Evolutionary conservation across 2,888 invertebrate species (phyloP).

Genomic region (Lumbricus terrestris): DNA sequence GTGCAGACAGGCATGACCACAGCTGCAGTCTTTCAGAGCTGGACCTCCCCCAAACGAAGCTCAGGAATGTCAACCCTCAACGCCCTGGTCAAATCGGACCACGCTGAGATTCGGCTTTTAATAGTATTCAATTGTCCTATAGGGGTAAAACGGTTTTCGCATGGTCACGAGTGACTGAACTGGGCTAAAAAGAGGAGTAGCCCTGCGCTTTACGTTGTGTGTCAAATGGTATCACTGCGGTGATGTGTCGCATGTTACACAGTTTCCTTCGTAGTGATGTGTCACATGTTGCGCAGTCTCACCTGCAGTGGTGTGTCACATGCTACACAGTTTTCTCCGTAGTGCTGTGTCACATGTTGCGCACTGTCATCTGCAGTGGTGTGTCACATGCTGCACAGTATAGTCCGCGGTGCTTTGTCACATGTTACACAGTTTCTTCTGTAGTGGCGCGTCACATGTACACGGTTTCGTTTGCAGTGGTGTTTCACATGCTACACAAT

Average conservation of each 20-base stretch:
- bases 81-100: neutral
- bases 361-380: neutral
- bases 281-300: neutral
- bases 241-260: neutral
- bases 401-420: neutral
- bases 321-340: neutral
- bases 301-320: neutral
- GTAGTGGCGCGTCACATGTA: neutral
- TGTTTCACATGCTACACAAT: neutral
- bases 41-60: neutral
- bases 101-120: neutral
- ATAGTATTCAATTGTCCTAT: neutral
- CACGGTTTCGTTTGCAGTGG: no score
- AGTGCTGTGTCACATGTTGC: neutral
- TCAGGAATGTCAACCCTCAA: neutral
- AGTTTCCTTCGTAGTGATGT: neutral
- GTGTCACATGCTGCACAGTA: neutral
- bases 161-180: neutral
- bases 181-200: neutral
- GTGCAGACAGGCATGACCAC: neutral
- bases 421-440: neutral
- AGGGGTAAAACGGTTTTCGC: neutral
- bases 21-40: neutral
- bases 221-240: neutral
- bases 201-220: neutral